Evolutionary conservation across 2,888 invertebrate species (phyloP), one percentile per base, ranked within the genome.

Genomic region (Leptopilina syphax): DNA sequence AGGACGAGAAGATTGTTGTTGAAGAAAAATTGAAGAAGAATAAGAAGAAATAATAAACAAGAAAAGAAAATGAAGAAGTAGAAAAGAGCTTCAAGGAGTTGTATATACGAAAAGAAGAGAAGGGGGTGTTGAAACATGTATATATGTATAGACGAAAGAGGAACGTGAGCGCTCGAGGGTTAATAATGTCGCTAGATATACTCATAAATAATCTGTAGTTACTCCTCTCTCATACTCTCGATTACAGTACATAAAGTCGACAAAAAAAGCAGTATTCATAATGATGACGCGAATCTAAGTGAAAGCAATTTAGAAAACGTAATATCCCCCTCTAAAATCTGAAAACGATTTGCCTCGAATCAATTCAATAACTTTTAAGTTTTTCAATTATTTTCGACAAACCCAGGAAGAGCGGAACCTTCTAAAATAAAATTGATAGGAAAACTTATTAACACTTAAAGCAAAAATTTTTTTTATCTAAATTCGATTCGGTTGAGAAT

Each of bases 141-240:
- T 9, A 5, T 6, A 34, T 24, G 27, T 12, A 12, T 65, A 12
- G 65, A 27, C 34, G 60, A 60, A 7, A 63, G 18, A 63, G 18
- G 3, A 63, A 8, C 24, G 8, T 24, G 18, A 24, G 63, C 63
- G 24, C 63, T 63, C 9, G 24, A 63, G 63, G 24, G 63, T 63
- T 63, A 63, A 63, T 63, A 63, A 63, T 63, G 63, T 63, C 63
- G 9, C 18, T 63, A 63, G 18, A 5, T 63, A 50, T 10, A 24
- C 63, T 24, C 24, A 63, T 63, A 63, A 24, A 63, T 63, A 63
- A 63, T 63, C 63, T 63, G 7, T 63, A 63, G 63, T 18, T 63
- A 9, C 24, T 8, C 63, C 24, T 10, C 50, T 10, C 50, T 10
- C 50, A 50, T 12, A 50, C 50, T 50, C 50, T 10, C 50, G 9